Percentiles rank a stretch among this genome's conserved stretches.
Evolutionary conservation across 2,797 vertebrate genomes (phyloP).

Genomic region (Enteromius thamalakanensis): DNA sequence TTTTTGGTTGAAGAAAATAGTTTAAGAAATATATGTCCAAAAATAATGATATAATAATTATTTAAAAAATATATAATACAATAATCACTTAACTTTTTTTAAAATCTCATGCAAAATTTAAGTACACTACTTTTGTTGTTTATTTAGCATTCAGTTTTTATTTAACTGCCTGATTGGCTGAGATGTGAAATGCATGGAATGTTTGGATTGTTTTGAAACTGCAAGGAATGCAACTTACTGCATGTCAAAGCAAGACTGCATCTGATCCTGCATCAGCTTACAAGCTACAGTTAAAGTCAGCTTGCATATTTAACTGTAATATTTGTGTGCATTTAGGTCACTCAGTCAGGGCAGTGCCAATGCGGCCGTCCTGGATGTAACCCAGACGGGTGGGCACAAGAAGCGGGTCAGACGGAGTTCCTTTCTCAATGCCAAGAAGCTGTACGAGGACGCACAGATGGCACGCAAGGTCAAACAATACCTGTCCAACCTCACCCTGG

Average conservation of each 20-base stretch:
- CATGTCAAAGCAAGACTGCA: conserved; percentile 66
- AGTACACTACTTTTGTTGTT: conserved; percentile 54
- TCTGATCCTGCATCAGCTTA: conserved; percentile 54
- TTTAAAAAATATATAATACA: background rate
- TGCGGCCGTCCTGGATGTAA: conserved; percentile 90
- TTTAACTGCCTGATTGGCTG: conserved; percentile 66
- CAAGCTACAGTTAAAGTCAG: conserved; percentile 20
- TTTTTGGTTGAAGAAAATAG: too few species aligned
- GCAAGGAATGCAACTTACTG: conserved; percentile 78
- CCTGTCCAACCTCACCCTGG: conserved; percentile 91
- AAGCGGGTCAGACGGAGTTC: conserved; percentile 97
- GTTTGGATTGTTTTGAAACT: conserved; percentile 84
- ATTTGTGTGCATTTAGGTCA: conserved; percentile 79
- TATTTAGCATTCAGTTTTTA: conserved; percentile 38
- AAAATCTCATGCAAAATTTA: conserved; percentile 1
- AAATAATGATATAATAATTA: background rate
- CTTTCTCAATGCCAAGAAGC: conserved; percentile 98
- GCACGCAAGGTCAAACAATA: conserved; percentile 97
- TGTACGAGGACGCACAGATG: conserved; percentile 99
- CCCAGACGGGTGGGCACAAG: conserved; percentile 93
- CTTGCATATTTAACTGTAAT: conserved; percentile 36
- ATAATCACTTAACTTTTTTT: background rate
- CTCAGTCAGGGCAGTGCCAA: conserved; percentile 97
- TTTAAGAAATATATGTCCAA: too few species aligned
- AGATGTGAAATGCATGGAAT: conserved; percentile 86